Evolutionary conservation across 2,797 vertebrate genomes (phyloP).

Genomic region (Tolypeutes matacus): DNA sequence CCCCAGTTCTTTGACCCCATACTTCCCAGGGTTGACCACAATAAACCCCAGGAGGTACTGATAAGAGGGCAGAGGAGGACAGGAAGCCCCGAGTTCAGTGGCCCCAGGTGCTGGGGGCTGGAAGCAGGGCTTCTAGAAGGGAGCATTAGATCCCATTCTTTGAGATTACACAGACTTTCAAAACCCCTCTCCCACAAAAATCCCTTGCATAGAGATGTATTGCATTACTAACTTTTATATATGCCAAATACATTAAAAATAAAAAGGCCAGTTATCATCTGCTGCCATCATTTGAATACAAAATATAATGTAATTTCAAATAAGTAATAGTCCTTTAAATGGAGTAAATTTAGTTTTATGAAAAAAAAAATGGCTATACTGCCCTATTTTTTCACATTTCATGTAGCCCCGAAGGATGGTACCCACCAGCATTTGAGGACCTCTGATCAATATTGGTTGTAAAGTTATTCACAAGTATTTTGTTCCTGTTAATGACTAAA

Average conservation of each 20-base stretch:
- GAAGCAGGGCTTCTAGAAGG: too few relatives aligned
- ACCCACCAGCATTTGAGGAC: background rate
- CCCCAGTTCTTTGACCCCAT: background rate
- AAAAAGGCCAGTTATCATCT: background rate
- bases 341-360: background rate
- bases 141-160: accelerated
- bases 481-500: background rate
- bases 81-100: background rate
- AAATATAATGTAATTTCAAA: too few relatives aligned
- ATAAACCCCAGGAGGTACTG: background rate
- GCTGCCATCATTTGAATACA: background rate
- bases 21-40: background rate
- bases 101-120: background rate
- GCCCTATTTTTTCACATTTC: background rate
- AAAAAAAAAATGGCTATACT: background rate
- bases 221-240: background rate
- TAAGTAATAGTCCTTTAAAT: background rate
- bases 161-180: background rate
- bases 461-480: background rate
- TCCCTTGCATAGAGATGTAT: background rate
- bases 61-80: background rate
- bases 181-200: background rate
- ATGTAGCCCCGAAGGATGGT: background rate
- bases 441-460: background rate
- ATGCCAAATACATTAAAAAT: background rate